A percentile compares a stretch with the other conserved stretches of the same genome.
These are phyloP conservation scores for Odocoileus virginianus DNA, from an alignment of 2,113 vertebrate genomes.

Conservation along the genomic window DNA sequence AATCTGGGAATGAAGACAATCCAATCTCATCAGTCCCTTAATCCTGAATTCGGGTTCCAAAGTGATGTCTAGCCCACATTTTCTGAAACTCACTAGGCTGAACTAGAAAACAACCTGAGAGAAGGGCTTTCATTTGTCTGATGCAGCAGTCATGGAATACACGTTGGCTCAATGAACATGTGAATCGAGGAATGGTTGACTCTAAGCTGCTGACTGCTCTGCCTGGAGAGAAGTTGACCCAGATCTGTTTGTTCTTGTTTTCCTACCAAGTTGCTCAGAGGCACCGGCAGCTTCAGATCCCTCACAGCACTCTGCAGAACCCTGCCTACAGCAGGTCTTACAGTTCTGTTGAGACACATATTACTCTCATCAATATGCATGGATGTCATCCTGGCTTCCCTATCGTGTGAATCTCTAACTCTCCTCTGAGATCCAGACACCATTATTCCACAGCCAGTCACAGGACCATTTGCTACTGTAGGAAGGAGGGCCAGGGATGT, in stretches of 20 bases:
- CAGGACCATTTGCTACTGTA: not conserved
- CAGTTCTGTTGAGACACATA: fast-evolving
- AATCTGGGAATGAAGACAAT: not conserved
- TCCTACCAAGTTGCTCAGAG: not conserved
- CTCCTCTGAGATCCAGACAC: not conserved
- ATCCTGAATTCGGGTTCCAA: not conserved
- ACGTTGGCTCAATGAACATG: not conserved
- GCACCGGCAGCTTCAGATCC: no score
- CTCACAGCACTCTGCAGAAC: fast-evolving
- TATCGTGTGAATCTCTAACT: not conserved
- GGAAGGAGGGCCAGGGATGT: fast-evolving
- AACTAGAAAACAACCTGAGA: not conserved
- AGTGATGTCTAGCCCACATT: not conserved
- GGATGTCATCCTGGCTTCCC: not conserved
- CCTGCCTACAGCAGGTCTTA: fast-evolving
- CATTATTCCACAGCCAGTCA: fast-evolving
- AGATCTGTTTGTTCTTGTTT: not conserved
- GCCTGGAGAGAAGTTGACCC: not conserved
- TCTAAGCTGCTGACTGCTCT: not conserved
- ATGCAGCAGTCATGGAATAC: not conserved
- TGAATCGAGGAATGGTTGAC: not conserved
- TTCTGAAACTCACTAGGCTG: not conserved
- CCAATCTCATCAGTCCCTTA: not conserved
- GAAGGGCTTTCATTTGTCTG: not conserved
- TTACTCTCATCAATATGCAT: fast-evolving